Conservation (phyloP, 2,888 invertebrate species). For the Agrotis ipsilon region DNA sequence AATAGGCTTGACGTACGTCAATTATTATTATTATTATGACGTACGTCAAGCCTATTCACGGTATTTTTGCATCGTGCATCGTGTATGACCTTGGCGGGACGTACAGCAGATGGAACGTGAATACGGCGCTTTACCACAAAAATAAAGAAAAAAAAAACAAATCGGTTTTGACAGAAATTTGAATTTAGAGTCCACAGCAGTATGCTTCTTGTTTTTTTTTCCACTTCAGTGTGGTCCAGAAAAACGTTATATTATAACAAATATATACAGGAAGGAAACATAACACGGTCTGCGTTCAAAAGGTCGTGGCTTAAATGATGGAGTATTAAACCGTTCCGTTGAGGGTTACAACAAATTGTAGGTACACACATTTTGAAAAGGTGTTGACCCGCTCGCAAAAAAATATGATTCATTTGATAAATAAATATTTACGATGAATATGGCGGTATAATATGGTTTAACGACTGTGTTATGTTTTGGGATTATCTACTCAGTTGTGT, state of each 20-base stretch:
- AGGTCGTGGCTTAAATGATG: conserved; percentile 47
- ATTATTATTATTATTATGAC: too few relatives aligned
- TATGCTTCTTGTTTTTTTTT: not conserved
- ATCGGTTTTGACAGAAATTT: not conserved
- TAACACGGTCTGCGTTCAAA: conserved; percentile 24
- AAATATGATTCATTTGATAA: conserved; percentile 44
- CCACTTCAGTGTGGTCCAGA: conserved; percentile 1
- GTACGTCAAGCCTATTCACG: too few relatives aligned
- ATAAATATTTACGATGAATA: conserved; percentile 43
- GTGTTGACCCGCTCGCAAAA: conserved; percentile 30
- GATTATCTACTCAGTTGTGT: conserved; percentile 3
- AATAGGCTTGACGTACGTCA: too few relatives aligned
- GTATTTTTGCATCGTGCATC: too few relatives aligned
- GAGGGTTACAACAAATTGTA: conserved; percentile 42
- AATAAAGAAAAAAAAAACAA: not conserved
- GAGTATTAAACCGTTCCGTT: conserved; percentile 43
- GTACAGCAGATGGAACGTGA: too few relatives aligned
- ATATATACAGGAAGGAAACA: conserved; percentile 25
- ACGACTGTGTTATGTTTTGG: not conserved
- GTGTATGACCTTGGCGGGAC: too few relatives aligned
- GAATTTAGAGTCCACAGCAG: conserved; percentile 6
- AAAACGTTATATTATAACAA: conserved; percentile 4
- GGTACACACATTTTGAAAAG: conserved; percentile 44
- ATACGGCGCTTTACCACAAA: too few relatives aligned
- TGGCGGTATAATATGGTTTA: not conserved